phyloP scores from a whole-genome alignment of 2,113 vertebrate species.

The Ochotona princeps region DNA sequence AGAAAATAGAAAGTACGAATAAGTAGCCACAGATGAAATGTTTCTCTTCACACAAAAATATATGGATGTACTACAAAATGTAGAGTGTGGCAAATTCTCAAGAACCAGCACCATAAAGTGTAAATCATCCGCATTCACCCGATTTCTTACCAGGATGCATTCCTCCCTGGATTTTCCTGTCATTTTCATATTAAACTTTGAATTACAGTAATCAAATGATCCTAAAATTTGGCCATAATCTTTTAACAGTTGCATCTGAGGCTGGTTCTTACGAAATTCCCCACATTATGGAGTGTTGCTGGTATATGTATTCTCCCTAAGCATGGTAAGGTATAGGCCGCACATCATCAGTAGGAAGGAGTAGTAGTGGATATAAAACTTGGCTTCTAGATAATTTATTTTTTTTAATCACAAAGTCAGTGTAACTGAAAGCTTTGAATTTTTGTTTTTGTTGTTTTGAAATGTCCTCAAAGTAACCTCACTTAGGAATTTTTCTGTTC shows the following conservation, averaged over 20 bases:
- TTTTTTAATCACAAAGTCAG: neutral
- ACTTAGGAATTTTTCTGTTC: neutral
- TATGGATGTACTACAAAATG: neutral
- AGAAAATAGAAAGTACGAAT: slow-evolving; percentile 56
- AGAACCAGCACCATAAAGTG: neutral
- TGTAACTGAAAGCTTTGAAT: neutral
- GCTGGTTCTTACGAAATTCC: neutral
- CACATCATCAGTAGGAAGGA: neutral
- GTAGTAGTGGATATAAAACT: neutral
- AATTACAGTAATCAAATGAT: neutral
- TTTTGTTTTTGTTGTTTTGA: neutral
- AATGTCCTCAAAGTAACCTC: neutral
- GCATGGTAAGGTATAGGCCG: neutral
- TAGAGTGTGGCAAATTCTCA: neutral
- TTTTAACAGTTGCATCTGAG: neutral
- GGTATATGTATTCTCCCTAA: neutral
- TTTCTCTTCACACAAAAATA: neutral
- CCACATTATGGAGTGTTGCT: neutral
- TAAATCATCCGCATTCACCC: neutral
- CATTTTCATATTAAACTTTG: neutral
- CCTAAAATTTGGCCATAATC: slow-evolving; percentile 11
- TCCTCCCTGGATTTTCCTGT: neutral
- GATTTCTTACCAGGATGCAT: neutral
- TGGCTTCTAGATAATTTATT: neutral
- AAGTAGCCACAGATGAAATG: neutral